Evolutionary conservation across 2,797 vertebrate genomes (phyloP).

Genomic region (Adelosebastes latens): DNA sequence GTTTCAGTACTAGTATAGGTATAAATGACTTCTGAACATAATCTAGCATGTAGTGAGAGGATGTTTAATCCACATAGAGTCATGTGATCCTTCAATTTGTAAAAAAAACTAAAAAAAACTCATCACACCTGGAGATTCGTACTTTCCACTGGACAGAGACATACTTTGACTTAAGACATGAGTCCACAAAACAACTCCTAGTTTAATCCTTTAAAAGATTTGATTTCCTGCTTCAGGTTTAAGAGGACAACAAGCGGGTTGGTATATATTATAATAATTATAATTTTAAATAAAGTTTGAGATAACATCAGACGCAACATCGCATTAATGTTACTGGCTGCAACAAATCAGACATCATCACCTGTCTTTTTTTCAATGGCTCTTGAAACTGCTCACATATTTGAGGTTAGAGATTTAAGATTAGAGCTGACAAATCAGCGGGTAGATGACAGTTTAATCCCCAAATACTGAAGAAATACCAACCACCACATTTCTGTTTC

Average conservation of each 20-base stretch:
- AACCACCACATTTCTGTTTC: conserved; percentile 17
- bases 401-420: conserved; percentile 28
- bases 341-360: background rate
- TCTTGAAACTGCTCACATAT: conserved; percentile 15
- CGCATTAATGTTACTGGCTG: background rate
- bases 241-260: no score
- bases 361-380: background rate
- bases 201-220: background rate
- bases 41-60: background rate
- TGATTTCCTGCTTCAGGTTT: background rate
- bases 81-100: background rate
- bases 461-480: conserved; percentile 18
- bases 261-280: background rate
- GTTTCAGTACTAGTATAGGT: background rate
- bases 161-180: background rate
- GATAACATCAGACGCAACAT: background rate
- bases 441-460: conserved; percentile 51
- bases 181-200: background rate
- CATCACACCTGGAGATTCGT: background rate
- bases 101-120: background rate
- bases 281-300: background rate
- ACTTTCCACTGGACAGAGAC: background rate
- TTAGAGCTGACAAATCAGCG: conserved; percentile 14
- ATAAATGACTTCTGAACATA: background rate
- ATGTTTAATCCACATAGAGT: background rate